Conservation (phyloP, 2,888 invertebrate species). For the Bedellia somnulentella region DNA sequence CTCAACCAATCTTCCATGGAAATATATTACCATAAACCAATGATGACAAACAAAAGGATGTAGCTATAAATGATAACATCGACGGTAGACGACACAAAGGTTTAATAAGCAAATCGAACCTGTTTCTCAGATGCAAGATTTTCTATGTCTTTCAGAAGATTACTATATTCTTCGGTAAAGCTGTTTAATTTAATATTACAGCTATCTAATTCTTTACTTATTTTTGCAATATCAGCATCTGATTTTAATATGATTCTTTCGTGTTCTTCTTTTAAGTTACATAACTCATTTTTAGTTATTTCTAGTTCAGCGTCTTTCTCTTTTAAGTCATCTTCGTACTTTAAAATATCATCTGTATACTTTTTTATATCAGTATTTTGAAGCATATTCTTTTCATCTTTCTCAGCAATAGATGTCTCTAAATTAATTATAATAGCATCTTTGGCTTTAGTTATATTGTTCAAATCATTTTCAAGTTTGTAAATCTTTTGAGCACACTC, state of each 20-base stretch:
- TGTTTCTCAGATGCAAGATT: constrained; percentile 24
- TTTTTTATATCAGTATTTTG: constrained; percentile 39
- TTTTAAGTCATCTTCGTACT: constrained; percentile 29
- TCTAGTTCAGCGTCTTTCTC: constrained; percentile 36
- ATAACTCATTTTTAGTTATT: constrained; percentile 31
- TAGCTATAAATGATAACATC: too few relatives aligned
- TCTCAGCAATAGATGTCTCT: constrained; percentile 25
- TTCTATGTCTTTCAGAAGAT: constrained; percentile 18
- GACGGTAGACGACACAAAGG: too few relatives aligned
- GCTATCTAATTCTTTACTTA: constrained; percentile 28
- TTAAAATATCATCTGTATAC: constrained; percentile 20
- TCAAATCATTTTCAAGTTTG: constrained; percentile 33
- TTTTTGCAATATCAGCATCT: constrained; percentile 22
- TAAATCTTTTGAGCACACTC: too few relatives aligned
- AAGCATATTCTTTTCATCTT: constrained; percentile 28
- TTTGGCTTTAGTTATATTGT: too few relatives aligned
- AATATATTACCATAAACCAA: too few relatives aligned
- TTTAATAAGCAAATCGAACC: constrained; percentile 28
- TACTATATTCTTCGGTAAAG: constrained; percentile 16
- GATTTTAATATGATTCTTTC: constrained; percentile 21
- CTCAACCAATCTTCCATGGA: too few relatives aligned
- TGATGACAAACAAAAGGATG: too few relatives aligned
- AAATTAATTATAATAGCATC: constrained; percentile 29
- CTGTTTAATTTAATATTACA: constrained; percentile 24
- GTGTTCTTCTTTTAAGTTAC: constrained; percentile 27